A percentile compares a stretch with the other conserved stretches of the same genome.
Conservation (phyloP, 2,888 invertebrate species). For the Cistogaster globosa region DNA sequence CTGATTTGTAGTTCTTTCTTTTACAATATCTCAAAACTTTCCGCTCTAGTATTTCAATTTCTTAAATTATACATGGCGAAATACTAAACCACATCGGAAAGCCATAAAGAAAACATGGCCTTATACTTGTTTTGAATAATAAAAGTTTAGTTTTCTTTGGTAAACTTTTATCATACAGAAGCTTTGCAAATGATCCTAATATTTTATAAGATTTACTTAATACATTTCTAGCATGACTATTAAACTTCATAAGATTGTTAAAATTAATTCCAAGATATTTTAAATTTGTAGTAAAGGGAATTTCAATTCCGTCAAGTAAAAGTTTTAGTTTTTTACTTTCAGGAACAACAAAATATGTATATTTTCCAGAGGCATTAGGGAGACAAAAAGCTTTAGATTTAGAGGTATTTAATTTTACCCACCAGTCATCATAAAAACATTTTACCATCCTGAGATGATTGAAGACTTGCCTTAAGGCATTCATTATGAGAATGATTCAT, state of each 20-base stretch:
- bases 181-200: no score
- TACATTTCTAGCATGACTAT: no score
- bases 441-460: not conserved
- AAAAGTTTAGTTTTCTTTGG: not conserved
- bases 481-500: no score
- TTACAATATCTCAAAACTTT: not conserved
- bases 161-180: not conserved
- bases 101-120: not conserved
- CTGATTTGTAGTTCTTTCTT: no score
- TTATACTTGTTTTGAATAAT: not conserved
- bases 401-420: not conserved
- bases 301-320: no score
- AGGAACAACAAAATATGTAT: not conserved
- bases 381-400: not conserved
- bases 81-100: constrained; percentile 8
- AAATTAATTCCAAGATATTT: no score
- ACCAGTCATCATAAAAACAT: not conserved
- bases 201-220: no score
- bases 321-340: no score
- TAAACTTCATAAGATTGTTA: no score
- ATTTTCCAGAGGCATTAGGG: not conserved
- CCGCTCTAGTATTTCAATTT: not conserved
- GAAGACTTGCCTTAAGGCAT: not conserved
- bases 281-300: no score
- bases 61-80: not conserved